These are phyloP conservation scores for Rhizomys pruinosus DNA, from an alignment of 2,113 vertebrate genomes.

Conservation along the genomic window DNA sequence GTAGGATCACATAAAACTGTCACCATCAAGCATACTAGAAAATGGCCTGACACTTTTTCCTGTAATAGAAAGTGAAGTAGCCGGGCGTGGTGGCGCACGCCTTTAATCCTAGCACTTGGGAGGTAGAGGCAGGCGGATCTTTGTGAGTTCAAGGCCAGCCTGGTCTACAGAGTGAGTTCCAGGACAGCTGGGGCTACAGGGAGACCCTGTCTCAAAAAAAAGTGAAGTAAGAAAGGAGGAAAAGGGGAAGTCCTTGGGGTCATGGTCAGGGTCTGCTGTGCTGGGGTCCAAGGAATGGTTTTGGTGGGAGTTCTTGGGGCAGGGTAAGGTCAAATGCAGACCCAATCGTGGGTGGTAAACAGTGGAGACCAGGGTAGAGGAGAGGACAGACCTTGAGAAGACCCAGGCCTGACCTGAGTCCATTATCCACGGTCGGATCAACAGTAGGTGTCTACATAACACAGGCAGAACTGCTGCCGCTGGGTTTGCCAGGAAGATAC, in stretches of 20 bases:
- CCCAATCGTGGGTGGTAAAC: background rate
- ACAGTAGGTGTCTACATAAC: background rate
- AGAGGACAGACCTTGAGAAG: background rate
- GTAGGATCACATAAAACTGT: background rate
- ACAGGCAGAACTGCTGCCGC: too few species aligned
- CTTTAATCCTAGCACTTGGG: too few species aligned
- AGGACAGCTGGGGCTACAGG: too few species aligned
- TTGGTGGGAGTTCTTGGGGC: background rate
- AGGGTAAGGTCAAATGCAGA: background rate
- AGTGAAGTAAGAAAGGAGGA: too few species aligned
- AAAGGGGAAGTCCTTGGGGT: background rate
- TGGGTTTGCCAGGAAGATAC: background rate
- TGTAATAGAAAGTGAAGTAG: background rate
- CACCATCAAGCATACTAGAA: background rate
- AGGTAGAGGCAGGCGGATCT: too few species aligned
- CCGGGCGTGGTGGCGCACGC: too few species aligned
- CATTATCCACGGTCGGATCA: too few species aligned
- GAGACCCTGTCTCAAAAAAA: too few species aligned
- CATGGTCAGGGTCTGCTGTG: background rate
- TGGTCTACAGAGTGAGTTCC: too few species aligned
- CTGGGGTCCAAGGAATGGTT: background rate
- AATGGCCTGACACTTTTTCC: background rate
- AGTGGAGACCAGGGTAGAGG: background rate
- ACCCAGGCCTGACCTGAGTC: too few species aligned
- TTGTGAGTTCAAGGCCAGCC: too few species aligned